phyloP scores from a whole-genome alignment of 2,797 vertebrate genomes.

The Cephalopachus bancanus region DNA sequence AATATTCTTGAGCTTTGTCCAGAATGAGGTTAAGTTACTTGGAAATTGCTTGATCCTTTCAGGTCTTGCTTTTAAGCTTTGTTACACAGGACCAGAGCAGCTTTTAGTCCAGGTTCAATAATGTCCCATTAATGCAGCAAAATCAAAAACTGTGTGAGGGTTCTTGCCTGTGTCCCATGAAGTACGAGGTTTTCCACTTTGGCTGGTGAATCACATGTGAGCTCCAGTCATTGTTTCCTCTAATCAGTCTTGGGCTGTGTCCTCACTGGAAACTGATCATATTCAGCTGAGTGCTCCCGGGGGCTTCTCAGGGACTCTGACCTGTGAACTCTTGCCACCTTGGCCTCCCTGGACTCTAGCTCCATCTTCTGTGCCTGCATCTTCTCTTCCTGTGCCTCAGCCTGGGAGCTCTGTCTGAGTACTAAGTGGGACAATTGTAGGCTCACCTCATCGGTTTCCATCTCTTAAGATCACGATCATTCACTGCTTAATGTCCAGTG shows the following conservation, averaged over 20 bases:
- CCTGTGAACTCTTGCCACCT: background rate
- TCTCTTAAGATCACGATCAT: background rate
- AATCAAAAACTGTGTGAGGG: background rate
- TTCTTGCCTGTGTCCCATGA: background rate
- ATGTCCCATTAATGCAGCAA: background rate
- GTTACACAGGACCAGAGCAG: background rate
- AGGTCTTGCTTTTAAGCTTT: background rate
- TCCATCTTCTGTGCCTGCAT: background rate
- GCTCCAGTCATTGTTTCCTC: fast-evolving
- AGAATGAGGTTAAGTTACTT: background rate
- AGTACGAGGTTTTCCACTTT: background rate
- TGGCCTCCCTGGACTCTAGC: background rate
- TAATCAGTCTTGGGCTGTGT: background rate
- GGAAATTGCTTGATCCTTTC: background rate
- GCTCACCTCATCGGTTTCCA: background rate
- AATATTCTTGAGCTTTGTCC: background rate
- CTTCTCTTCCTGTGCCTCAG: background rate
- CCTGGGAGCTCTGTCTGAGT: background rate
- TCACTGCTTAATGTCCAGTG: too few relatives aligned
- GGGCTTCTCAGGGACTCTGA: background rate
- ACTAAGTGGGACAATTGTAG: fast-evolving
- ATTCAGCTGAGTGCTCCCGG: background rate
- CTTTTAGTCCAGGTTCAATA: background rate
- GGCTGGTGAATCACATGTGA: background rate
- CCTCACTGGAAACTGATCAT: background rate